These are phyloP conservation scores for Tenthredo mesomela DNA, from an alignment of 2,888 invertebrate genomes.

Conservation along the genomic window DNA sequence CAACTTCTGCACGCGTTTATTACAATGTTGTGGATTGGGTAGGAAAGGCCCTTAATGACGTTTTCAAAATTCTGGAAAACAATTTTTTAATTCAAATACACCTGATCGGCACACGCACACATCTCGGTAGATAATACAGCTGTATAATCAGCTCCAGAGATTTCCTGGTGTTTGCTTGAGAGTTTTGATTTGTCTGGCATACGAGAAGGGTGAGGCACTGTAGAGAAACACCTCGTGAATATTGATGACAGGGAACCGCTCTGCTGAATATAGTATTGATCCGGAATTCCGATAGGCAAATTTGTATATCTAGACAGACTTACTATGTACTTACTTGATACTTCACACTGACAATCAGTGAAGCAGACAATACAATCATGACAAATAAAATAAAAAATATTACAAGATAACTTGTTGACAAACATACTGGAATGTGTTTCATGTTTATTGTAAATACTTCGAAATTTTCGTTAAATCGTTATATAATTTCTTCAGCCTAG, in stretches of 20 bases:
- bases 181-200: neutral
- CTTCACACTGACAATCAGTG: neutral
- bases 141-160: neutral
- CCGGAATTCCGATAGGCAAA: neutral
- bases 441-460: neutral
- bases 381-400: neutral
- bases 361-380: neutral
- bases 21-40: too few species aligned
- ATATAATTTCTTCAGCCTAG: neutral
- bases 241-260: neutral
- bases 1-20: too few species aligned
- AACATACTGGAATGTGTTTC: neutral
- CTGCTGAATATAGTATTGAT: conserved; percentile 22
- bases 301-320: neutral
- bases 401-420: neutral
- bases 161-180: neutral
- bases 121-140: neutral
- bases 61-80: neutral
- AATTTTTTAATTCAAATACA: neutral
- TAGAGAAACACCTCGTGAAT: neutral
- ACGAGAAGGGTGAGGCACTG: neutral
- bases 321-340: neutral
- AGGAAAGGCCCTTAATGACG: too few species aligned
- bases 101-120: neutral
- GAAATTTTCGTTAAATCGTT: conserved; percentile 17